Evolutionary conservation across 1,140 invertebrate genomes (phyloP).

Genomic region (Drosophila biarmipes): DNA sequence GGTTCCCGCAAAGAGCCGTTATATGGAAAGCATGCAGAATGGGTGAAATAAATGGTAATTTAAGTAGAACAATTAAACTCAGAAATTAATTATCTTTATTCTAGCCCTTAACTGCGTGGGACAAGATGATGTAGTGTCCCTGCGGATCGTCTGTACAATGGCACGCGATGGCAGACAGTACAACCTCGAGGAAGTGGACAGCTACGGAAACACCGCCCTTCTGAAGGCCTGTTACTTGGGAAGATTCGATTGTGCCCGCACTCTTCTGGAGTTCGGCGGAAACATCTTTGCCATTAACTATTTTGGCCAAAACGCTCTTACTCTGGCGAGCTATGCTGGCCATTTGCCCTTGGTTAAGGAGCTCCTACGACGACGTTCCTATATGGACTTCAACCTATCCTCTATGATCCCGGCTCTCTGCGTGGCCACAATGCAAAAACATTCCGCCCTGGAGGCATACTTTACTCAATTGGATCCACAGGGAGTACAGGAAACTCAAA

Average conservation of each 20-base stretch:
- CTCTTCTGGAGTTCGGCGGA: slow-evolving; percentile 55
- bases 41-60: slow-evolving; percentile 62
- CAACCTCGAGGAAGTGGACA: slow-evolving; percentile 63
- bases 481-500: slow-evolving; percentile 44
- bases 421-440: slow-evolving; percentile 61
- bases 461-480: slow-evolving; percentile 51
- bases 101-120: slow-evolving; percentile 60
- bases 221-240: slow-evolving; percentile 78
- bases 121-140: slow-evolving; percentile 54
- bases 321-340: slow-evolving; percentile 66
- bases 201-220: slow-evolving; percentile 76
- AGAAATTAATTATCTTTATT: not conserved
- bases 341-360: slow-evolving; percentile 58
- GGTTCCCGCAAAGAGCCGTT: slow-evolving; percentile 26
- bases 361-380: slow-evolving; percentile 57
- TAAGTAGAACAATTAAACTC: not conserved
- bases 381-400: slow-evolving; percentile 75
- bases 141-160: slow-evolving; percentile 62
- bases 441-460: slow-evolving; percentile 47
- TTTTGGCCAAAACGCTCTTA: slow-evolving; percentile 79
- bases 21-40: slow-evolving; percentile 25
- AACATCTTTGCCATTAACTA: slow-evolving; percentile 73
- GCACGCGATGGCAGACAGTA: slow-evolving; percentile 32
- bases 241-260: slow-evolving; percentile 48
- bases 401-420: slow-evolving; percentile 75